Conservation (phyloP, 1,140 invertebrate species). For the Brachionus rubens region DNA sequence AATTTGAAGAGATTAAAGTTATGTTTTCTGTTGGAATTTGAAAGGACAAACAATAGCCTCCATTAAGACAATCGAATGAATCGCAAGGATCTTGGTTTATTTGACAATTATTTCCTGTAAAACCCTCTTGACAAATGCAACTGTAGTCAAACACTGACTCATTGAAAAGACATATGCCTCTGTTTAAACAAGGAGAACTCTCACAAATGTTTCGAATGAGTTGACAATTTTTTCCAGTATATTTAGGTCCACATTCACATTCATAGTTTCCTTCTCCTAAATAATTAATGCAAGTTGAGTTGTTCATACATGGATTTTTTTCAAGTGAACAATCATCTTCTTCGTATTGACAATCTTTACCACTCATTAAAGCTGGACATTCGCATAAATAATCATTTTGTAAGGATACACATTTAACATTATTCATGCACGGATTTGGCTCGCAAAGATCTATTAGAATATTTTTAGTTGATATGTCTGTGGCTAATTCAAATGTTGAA, state of each 20-base stretch:
- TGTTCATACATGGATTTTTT: neutral
- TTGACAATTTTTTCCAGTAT: conserved; percentile 26
- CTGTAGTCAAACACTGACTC: neutral
- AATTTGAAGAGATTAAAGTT: neutral
- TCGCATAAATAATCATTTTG: neutral
- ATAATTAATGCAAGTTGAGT: conserved; percentile 38
- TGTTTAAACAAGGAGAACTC: conserved; percentile 3
- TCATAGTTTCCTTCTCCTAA: conserved; percentile 12
- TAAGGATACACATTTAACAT: neutral
- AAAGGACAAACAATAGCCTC: neutral
- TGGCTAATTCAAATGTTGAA: neutral
- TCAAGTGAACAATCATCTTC: conserved; percentile 25
- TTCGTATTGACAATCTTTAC: neutral
- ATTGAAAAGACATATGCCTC: neutral
- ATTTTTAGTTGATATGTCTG: neutral
- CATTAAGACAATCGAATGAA: neutral
- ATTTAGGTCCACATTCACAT: conserved; percentile 16
- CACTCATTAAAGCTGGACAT: neutral
- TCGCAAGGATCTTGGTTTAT: neutral
- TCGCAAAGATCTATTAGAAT: neutral
- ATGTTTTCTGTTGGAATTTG: neutral
- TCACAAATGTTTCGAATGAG: neutral
- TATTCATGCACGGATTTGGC: conserved; percentile 2
- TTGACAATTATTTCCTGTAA: conserved; percentile 13
- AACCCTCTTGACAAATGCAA: neutral